Base-by-base conservation (phyloP, 2,797 vertebrate species). In the Sebastolobus altivelis region DNA sequence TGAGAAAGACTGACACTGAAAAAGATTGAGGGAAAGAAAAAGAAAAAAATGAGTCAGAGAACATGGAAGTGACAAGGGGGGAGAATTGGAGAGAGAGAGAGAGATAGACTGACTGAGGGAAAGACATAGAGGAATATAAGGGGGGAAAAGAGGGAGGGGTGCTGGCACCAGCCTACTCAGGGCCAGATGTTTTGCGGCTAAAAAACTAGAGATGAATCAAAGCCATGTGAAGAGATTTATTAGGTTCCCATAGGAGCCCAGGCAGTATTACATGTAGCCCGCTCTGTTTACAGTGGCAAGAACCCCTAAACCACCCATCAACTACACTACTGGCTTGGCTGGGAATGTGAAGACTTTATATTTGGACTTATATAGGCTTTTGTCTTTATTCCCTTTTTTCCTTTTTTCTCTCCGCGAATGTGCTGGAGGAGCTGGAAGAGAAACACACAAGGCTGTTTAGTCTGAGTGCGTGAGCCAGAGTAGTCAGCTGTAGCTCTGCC, bases 211-310 rank as follows among this genome's bases (percentile, higher is more conserved):
- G 94, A 93, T 94, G 94, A 94, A 95, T 95, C 92, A 94, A 94
- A 95, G 94, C 94, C 95, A 96, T 95, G 93, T 95, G 95, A 95
- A 92, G 93, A 94, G 92, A 94, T 95, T 95, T 95, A 95, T 95
- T 94, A 91, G 89, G 91, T 91, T 95, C 95, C 95, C 94, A 93
- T 93, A 91, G 92, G 95, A 95, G 94, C 89, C 85, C 88, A 93
- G 92, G 92, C 92, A 93, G 89, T 92, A 93, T 95, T 94, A 95
- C 95, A 95, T 93, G 92, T 89, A 94, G 93, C 89, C 91, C 59
- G 87, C 89, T 91, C 93, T 95, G 93, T 96, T 96, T 95, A 95
- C 93, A 94, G 93, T 95, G 94, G 94, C 94, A 93, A 88, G 90
- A 94, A 93, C 94, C 91, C 91, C 89, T 91, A 93, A 94, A 94